Base-by-base conservation (phyloP, 37 sponge, comb jelly and placozoan species). In the Geodia barretti region DNA sequence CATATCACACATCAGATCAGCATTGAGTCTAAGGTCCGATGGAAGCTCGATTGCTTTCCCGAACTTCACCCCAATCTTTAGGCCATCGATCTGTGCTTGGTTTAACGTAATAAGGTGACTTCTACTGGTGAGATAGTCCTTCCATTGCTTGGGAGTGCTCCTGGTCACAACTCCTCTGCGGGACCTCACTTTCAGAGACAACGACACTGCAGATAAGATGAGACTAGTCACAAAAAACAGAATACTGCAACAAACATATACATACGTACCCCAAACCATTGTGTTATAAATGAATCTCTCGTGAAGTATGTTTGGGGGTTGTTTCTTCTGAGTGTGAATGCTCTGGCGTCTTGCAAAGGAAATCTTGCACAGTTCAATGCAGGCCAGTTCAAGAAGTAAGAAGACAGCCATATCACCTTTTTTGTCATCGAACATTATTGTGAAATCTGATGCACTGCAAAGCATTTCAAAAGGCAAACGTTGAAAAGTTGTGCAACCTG, bases 221-320 rank as follows among this genome's bases (percentile, higher is more conserved):
- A n/a, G n/a, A n/a, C n/a, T n/a, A n/a, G n/a, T n/a, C n/a, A n/a
- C n/a, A n/a, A n/a, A n/a, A n/a, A n/a, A n/a, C n/a, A n/a, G n/a
- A n/a, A n/a, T n/a, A n/a, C n/a, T n/a, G n/a, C n/a, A n/a, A n/a
- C n/a, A n/a, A n/a, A n/a, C n/a, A n/a, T n/a, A n/a, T 47, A 47
- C 7, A 47, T n/a, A 74, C 84, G 58, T 72, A 88, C 89, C 54
- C 89, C 89, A 88, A 35, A 88, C 11, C 74, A 88, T 83, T 60
- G 78, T 69, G 39, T 38, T 36, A 54, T 77, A 81, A 21, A 88
- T 63, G 31, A 83, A 88, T 32, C 26, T 24, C 2, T 39, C 47
- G 3, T 31, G 19, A 14, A 60, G 43, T n/a, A n/a, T n/a, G n/a
- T n/a, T n/a, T n/a, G n/a, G n/a, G n/a, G n/a, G n/a, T n/a, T n/a